A percentile compares a stretch with the other conserved stretches of the same genome.
These are phyloP conservation scores for Microctenopoma steveboyesi DNA, from an alignment of 2,797 vertebrate genomes.

Conservation along the genomic window DNA sequence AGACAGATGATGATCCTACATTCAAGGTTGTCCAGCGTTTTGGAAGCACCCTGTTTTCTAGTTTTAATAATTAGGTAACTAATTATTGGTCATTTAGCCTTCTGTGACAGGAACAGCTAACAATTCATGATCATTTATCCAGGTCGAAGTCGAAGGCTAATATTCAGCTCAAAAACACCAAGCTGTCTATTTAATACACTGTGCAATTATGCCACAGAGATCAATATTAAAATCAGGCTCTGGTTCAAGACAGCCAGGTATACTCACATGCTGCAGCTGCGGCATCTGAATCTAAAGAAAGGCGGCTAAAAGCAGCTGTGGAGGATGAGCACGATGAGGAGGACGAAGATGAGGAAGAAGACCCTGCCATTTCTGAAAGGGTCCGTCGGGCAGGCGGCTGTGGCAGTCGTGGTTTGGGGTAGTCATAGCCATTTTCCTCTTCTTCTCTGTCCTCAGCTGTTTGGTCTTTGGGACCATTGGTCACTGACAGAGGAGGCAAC, in stretches of 20 bases:
- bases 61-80: no score
- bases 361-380: constrained; percentile 89
- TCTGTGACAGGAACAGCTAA: not conserved
- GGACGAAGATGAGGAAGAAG: constrained; percentile 82
- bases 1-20: no score
- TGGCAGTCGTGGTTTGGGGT: constrained; percentile 87
- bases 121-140: no score
- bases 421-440: constrained; percentile 90
- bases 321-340: constrained; percentile 70
- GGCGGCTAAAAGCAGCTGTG: constrained; percentile 84
- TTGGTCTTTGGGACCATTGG: constrained; percentile 78
- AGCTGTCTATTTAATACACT: not conserved
- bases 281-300: constrained; percentile 87
- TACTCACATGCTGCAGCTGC: constrained; percentile 73
- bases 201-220: not conserved
- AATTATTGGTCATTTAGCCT: not conserved
- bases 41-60: not conserved
- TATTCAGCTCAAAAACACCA: not conserved
- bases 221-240: not conserved
- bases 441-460: constrained; percentile 82
- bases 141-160: no score
- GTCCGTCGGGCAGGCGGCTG: constrained; percentile 85
- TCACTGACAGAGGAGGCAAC: constrained; percentile 73
- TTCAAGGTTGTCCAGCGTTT: no score
- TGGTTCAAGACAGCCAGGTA: not conserved